Evolutionary conservation across 1,140 invertebrate species (phyloP).

Genomic region (Chymomyza costata): DNA sequence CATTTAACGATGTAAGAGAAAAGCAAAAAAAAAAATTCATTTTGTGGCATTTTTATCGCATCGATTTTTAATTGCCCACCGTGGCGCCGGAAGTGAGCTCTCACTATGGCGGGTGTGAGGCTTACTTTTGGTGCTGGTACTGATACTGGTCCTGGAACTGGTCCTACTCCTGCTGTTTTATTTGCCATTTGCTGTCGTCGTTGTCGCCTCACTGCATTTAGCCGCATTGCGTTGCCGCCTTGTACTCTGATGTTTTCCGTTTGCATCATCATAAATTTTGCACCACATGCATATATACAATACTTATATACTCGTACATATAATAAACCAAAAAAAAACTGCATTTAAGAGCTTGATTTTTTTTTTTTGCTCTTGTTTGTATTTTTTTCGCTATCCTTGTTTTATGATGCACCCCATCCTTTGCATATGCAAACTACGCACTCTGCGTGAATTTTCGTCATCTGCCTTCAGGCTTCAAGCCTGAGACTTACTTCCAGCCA

Average conservation of each 20-base stretch:
- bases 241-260: neutral
- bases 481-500: constrained; percentile 27
- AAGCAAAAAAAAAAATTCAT: constrained; percentile 13
- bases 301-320: neutral
- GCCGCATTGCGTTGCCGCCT: constrained; percentile 13
- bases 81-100: constrained; percentile 11
- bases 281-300: constrained; percentile 51
- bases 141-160: constrained; percentile 10
- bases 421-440: constrained; percentile 57
- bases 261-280: constrained; percentile 54
- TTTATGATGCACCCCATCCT: constrained; percentile 50
- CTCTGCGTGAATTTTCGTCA: constrained; percentile 24
- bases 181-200: constrained; percentile 21
- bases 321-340: constrained; percentile 31
- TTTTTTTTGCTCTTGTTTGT: constrained; percentile 23
- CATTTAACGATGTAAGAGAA: constrained; percentile 41
- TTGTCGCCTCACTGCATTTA: constrained; percentile 37
- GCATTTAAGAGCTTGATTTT: constrained; percentile 39
- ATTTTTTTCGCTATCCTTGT: constrained; percentile 45
- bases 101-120: constrained; percentile 13
- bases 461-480: constrained; percentile 10
- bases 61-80: constrained; percentile 46
- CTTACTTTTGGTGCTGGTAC: constrained; percentile 4
- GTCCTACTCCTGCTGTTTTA: constrained; percentile 44
- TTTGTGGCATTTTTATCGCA: constrained; percentile 24